These are phyloP conservation scores for Ochlodes sylvanus DNA, from an alignment of 2,888 invertebrate species.

Conservation along the genomic window DNA sequence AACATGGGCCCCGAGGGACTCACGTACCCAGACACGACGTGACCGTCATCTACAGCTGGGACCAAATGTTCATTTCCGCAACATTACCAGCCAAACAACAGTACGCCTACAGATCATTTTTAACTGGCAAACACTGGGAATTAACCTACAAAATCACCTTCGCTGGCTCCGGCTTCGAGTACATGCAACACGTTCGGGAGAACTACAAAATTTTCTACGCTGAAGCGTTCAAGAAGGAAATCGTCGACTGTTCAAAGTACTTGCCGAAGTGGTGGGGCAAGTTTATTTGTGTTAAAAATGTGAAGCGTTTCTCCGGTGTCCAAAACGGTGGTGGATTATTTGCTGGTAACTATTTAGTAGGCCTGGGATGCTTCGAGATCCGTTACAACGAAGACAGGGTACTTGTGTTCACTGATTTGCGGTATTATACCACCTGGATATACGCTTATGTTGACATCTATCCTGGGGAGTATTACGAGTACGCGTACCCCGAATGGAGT, in stretches of 20 bases:
- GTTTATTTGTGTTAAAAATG: constrained; percentile 62
- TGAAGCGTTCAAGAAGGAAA: background rate
- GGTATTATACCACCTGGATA: constrained; percentile 57
- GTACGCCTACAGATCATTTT: constrained; percentile 47
- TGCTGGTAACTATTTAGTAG: constrained; percentile 43
- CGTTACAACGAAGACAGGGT: constrained; percentile 63
- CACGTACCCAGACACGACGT: constrained; percentile 63
- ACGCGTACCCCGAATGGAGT: constrained; percentile 64
- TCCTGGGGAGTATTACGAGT: constrained; percentile 61
- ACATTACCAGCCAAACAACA: constrained; percentile 39
- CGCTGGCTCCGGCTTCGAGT: constrained; percentile 58
- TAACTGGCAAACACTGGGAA: constrained; percentile 30
- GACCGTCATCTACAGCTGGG: constrained; percentile 51
- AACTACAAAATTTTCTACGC: constrained; percentile 59
- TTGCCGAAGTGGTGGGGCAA: constrained; percentile 69
- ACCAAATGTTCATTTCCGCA: constrained; percentile 55
- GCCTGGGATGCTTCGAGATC: constrained; percentile 65
- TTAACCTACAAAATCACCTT: constrained; percentile 43
- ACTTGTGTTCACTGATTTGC: constrained; percentile 62
- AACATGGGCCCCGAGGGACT: constrained; percentile 59
- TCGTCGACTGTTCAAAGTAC: constrained; percentile 58
- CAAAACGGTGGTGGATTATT: constrained; percentile 60
- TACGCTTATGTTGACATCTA: constrained; percentile 45
- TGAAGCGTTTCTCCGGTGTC: constrained; percentile 47
- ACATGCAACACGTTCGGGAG: constrained; percentile 54